Base-by-base conservation (phyloP, 2,113 vertebrate genomes). In the Dolichotis patagonum region DNA sequence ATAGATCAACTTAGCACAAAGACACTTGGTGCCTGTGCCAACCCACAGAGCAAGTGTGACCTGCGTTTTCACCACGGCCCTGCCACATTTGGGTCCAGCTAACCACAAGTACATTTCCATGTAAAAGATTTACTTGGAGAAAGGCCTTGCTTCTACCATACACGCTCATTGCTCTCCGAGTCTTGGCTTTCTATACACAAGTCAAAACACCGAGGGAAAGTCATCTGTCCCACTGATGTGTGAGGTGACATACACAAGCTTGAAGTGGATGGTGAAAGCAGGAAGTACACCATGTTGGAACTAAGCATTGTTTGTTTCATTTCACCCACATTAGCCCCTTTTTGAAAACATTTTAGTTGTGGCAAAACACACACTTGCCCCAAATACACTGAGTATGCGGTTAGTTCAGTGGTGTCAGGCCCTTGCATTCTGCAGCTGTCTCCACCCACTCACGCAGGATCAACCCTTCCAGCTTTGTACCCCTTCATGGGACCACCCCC, bases 41-140 rank as follows among this genome's bases (percentile, higher is more conserved):
- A 46, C 99, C 99, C 99, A 10, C 96, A 97, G 98, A 88, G 92
- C 49, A 95, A 96, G 35, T 81, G 87, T 38, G 41, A 95, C 96
- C 26, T 56, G 69, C 7, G 17, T 35, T 65, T 43, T 71, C 88
- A 32, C 10, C 32, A 82, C 10, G 20, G 75, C 43, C 6, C 14
- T 7, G 30, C 7, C 20, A 35, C 1, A 1, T 12, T n/a, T 43
- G 32, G 7, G 20, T 7, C 43, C 43, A 13, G 7, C 24, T 32
- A 6, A 0, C 1, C 32, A 38, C 35, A 49, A 60, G 5, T 19
- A 41, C 35, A 43, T 22, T 49, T 69, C 19, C 93, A 88, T 22
- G 46, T 17, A 8, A 41, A 2, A 32, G 14, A 0, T 43, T 75
- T 75, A 24, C 73, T 46, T 13, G 38, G 22, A 43, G 58, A 63